phyloP scores from a whole-genome alignment of 2,113 vertebrate species.

The Rhadina sibilatrix region DNA sequence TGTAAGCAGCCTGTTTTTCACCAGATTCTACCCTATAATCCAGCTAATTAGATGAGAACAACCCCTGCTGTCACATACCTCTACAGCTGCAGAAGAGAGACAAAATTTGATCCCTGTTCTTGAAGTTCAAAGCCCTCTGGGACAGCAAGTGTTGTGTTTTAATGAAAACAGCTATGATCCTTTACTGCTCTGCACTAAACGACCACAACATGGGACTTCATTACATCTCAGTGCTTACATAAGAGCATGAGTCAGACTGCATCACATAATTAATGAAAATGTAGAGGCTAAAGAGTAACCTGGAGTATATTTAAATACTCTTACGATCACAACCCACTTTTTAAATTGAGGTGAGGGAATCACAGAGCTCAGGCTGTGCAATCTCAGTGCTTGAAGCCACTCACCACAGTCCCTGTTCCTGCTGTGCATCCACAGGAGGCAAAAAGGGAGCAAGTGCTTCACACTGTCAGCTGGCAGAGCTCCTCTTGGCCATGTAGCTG shows the following conservation, averaged over 20 bases:
- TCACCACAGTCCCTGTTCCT: background rate
- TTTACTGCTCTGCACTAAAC: background rate
- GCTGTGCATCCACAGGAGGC: background rate
- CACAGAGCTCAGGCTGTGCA: background rate
- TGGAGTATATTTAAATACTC: background rate
- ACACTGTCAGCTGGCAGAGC: background rate
- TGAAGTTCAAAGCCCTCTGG: background rate
- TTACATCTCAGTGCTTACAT: background rate
- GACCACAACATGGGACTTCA: background rate
- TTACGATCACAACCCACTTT: background rate
- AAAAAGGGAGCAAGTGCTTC: rapidly evolving
- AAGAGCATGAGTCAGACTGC: background rate
- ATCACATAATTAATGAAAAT: background rate
- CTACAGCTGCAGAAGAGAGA: background rate
- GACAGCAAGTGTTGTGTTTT: background rate
- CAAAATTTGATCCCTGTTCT: background rate
- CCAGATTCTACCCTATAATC: background rate
- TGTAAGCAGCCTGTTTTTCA: background rate
- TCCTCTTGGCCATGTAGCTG: background rate
- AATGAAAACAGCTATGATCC: background rate
- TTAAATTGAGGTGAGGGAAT: background rate
- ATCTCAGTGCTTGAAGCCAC: background rate
- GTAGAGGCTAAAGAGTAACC: background rate
- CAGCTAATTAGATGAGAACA: background rate
- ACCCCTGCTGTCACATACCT: background rate